Percentiles rank a stretch among this genome's conserved stretches.
Conservation (phyloP, 2,797 vertebrate species). For the Serranus cabrilla region DNA sequence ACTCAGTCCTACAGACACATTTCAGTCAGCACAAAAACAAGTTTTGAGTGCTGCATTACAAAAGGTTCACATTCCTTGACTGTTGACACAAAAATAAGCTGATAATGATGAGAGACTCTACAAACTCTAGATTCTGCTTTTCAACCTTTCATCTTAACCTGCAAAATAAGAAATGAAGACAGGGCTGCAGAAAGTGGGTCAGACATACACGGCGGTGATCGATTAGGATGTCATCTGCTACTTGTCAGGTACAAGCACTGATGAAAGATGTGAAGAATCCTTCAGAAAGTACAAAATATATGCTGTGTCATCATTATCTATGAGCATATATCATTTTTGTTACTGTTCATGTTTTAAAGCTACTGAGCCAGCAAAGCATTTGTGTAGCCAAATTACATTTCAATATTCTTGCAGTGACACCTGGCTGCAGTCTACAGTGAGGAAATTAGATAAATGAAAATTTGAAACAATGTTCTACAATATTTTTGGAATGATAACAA, state of each 20-base stretch:
- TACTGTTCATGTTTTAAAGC: slow-evolving; percentile 5
- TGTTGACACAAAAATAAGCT: slow-evolving; percentile 10
- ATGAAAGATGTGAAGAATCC: slow-evolving; percentile 11
- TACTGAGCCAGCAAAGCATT: slow-evolving; percentile 2
- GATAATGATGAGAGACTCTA: background rate
- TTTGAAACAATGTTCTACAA: slow-evolving; percentile 5
- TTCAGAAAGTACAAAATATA: slow-evolving; percentile 14
- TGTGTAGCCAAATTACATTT: background rate
- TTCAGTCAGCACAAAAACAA: background rate
- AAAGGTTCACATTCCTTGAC: background rate
- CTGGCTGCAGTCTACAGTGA: slow-evolving; percentile 7
- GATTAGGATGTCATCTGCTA: slow-evolving; percentile 43
- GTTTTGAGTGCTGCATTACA: background rate
- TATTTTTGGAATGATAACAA: slow-evolving; percentile 20
- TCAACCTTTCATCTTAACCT: slow-evolving; percentile 13
- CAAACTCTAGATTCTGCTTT: background rate
- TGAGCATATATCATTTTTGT: background rate
- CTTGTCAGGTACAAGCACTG: slow-evolving; percentile 26
- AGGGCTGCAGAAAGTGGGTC: slow-evolving; percentile 50
- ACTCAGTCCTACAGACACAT: background rate
- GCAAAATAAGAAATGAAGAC: slow-evolving; percentile 25
- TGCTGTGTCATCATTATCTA: slow-evolving; percentile 7
- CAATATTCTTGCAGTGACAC: background rate
- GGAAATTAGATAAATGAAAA: slow-evolving; percentile 5
- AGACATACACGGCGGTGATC: slow-evolving; percentile 39